Conservation (phyloP, 2,888 invertebrate genomes). For the Xanthia togata region DNA sequence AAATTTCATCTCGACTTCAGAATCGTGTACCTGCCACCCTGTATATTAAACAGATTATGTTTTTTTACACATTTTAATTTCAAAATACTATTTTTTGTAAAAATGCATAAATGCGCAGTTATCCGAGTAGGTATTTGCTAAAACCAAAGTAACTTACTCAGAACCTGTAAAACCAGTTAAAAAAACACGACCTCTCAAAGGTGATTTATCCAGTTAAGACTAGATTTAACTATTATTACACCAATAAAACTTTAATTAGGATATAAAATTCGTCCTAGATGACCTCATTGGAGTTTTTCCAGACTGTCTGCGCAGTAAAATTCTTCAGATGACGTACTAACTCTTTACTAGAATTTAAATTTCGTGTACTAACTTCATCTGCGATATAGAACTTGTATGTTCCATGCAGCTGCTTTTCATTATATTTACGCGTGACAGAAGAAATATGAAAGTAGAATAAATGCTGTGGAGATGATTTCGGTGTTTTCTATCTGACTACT, state of each 20-base stretch:
- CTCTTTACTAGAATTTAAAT: conserved; percentile 24
- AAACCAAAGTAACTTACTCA: neutral
- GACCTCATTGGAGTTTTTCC: conserved; percentile 29
- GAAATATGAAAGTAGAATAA: too few relatives aligned
- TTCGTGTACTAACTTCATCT: neutral
- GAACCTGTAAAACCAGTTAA: conserved; percentile 14
- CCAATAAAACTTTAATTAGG: neutral
- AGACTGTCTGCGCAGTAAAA: conserved; percentile 15
- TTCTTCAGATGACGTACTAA: conserved; percentile 10
- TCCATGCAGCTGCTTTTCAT: neutral
- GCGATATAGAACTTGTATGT: neutral
- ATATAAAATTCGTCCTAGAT: conserved; percentile 7
- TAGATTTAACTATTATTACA: conserved; percentile 4
- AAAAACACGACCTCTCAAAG: conserved; percentile 31
- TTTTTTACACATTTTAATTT: neutral
- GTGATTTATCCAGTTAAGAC: conserved; percentile 2
- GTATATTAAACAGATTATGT: neutral
- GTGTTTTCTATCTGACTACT: too few relatives aligned
- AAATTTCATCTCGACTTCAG: too few relatives aligned
- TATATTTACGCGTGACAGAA: neutral
- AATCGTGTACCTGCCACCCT: too few relatives aligned
- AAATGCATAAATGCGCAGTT: conserved; percentile 10
- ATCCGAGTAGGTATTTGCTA: neutral
- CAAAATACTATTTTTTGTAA: neutral
- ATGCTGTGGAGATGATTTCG: too few relatives aligned